These are phyloP conservation scores for Geococcyx californianus DNA, from an alignment of 2,113 vertebrate species.

Conservation along the genomic window DNA sequence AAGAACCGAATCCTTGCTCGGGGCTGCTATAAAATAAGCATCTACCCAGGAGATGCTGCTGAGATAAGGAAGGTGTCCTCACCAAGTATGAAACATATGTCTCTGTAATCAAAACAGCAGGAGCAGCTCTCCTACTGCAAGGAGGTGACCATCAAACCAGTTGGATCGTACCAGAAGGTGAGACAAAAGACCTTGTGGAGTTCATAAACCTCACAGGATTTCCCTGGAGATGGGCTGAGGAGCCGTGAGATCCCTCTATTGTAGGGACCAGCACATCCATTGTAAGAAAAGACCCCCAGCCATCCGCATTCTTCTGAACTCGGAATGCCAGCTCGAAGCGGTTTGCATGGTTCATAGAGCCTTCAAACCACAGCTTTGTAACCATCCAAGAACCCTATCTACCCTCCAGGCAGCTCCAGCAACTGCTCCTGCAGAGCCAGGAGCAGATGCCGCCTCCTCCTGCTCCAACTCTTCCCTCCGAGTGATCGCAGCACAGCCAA, in stretches of 20 bases:
- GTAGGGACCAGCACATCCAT: background rate
- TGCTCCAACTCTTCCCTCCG: background rate
- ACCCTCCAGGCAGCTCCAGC: background rate
- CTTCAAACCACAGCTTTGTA: background rate
- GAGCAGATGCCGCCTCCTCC: background rate
- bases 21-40: background rate
- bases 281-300: background rate
- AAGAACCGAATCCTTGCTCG: background rate
- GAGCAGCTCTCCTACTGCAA: accelerated
- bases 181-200: background rate
- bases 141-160: background rate
- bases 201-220: background rate
- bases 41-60: accelerated
- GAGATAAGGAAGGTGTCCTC: background rate
- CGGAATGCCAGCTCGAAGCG: background rate
- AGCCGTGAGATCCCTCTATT: background rate
- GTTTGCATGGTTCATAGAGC: background rate
- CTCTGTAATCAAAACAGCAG: background rate
- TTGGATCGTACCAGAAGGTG: background rate
- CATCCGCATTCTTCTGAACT: background rate
- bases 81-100: background rate
- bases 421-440: background rate
- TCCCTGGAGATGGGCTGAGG: background rate
- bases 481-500: background rate
- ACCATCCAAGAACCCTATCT: background rate